phyloP scores from a whole-genome alignment of 2,888 invertebrate species.

The Spicauda simplicius region DNA sequence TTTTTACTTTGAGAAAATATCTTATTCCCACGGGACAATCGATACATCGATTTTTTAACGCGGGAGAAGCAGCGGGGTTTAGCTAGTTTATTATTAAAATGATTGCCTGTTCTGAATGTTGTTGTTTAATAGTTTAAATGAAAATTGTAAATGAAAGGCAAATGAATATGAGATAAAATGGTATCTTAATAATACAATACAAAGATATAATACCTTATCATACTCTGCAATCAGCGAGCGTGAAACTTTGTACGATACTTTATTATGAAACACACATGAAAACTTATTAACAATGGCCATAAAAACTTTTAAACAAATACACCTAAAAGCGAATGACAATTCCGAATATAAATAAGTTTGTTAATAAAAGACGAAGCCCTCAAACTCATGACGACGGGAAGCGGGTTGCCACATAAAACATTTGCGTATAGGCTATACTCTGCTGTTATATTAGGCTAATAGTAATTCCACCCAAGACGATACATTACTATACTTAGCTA shows the following conservation, averaged over 20 bases:
- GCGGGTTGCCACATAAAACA: slow-evolving; percentile 3
- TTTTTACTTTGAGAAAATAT: no score
- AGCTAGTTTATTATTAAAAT: no score
- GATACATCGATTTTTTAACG: no score
- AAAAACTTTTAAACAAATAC: slow-evolving; percentile 1
- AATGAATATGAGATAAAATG: no score
- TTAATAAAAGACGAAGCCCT: not conserved
- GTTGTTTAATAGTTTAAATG: no score
- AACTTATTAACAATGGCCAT: not conserved
- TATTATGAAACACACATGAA: not conserved
- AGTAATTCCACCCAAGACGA: not conserved
- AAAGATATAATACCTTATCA: no score
- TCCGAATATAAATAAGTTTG: slow-evolving; percentile 3
- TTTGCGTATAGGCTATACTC: not conserved
- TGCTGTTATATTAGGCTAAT: not conserved
- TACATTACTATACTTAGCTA: not conserved
- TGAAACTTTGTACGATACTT: not conserved
- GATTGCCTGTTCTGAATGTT: no score
- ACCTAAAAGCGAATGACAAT: not conserved
- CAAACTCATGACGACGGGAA: not conserved
- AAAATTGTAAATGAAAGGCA: no score
- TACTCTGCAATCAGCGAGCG: no score
- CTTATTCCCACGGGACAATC: no score
- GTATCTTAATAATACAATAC: no score
- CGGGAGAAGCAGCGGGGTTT: no score